phyloP scores from a whole-genome alignment of 2,113 vertebrate species.

The Empidonax alnorum region DNA sequence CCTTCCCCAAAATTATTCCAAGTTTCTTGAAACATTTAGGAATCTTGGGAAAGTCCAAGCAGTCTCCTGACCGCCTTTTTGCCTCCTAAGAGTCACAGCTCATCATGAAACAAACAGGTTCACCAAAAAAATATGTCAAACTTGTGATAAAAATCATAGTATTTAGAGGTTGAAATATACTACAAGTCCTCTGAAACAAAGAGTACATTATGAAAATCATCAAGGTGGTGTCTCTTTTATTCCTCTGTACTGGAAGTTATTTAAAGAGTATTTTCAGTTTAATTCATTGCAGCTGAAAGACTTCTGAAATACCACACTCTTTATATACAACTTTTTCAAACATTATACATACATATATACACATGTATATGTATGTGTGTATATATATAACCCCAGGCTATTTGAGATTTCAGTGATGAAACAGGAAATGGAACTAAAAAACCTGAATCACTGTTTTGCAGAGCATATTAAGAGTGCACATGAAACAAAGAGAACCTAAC shows the following conservation, averaged over 20 bases:
- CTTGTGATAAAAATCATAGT: background rate
- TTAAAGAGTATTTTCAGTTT: background rate
- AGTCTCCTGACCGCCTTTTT: background rate
- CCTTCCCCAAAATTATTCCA: background rate
- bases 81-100: background rate
- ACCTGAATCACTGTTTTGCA: background rate
- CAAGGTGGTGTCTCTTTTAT: background rate
- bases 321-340: background rate
- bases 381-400: background rate
- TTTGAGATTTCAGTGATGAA: background rate
- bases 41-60: background rate
- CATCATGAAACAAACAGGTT: background rate
- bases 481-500: background rate
- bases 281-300: background rate
- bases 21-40: background rate
- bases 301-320: background rate
- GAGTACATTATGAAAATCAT: background rate
- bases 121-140: background rate
- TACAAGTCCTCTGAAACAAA: background rate
- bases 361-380: accelerated
- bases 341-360: background rate
- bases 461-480: background rate
- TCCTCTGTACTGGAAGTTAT: background rate
- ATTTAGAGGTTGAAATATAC: background rate
- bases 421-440: background rate